Evolutionary conservation across 2,113 vertebrate species (phyloP), one percentile per base, ranked within the genome.

Genomic region (Syngnathus typhle): DNA sequence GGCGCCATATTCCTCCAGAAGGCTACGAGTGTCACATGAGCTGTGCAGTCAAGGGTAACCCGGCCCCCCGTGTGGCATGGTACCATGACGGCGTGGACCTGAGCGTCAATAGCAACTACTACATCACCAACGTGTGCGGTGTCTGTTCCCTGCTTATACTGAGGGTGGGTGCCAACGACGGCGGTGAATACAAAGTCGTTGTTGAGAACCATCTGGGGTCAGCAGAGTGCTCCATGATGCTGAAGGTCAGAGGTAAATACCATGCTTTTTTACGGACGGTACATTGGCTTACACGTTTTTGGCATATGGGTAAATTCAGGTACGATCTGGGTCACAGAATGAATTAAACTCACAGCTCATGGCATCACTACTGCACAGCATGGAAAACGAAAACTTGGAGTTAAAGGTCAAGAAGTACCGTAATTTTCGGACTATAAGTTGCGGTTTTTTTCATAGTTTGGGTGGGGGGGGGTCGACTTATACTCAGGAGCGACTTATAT

Each of bases 1-100:
- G 91, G 75, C 69, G 78, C 1, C 94, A 93, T 1, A 79, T 90
- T 37, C 89, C 94, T 73, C 92, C 91, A 0, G 67, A 65, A 0
- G 94, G 94, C 44, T 94, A 91, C 0, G 92, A 95, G 73, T 94
- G 95, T 61, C 82, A 58, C 68, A 95, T 98, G 93, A 97, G 88
- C 82, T 98, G 95, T 1, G 94, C 95, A 0, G 88, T 94, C 2
- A 88, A 73, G 4, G 95, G 95, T 7, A 71, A 90, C 1, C 95
- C 95, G 0, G 4, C 51, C 0, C 95, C 95, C 0, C 89, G 68
- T 0, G 71, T 97, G 71, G 93, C 90, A 0, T 98, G 95, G 95
- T 94, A 92, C 83, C 89, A 81, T 72, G 79, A 94, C 62, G 78
- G 70, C 7, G 80, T 88, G 60, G 92, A 88, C 83, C 85, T 97